Evolutionary conservation across 2,888 invertebrate species (phyloP).

Genomic region (Microctonus hyperodae): DNA sequence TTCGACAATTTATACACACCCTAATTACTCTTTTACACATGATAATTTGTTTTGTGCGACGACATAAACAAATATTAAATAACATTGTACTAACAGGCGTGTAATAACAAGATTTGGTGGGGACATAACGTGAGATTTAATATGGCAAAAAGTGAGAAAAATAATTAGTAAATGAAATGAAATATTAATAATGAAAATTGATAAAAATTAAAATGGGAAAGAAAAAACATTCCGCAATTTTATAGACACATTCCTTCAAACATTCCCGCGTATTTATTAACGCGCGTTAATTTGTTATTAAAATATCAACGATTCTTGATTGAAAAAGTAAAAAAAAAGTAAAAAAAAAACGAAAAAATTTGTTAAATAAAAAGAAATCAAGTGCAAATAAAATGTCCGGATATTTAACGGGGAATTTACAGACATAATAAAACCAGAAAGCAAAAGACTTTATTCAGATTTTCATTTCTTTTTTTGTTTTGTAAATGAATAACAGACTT

Average conservation of each 20-base stretch:
- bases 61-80: background rate
- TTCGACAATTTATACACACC: constrained; percentile 12
- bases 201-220: background rate
- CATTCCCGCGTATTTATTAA: constrained; percentile 5
- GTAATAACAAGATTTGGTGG: too few relatives aligned
- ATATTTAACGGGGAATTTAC: background rate
- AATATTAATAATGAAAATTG: background rate
- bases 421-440: constrained; percentile 8
- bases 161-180: background rate
- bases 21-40: background rate
- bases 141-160: background rate
- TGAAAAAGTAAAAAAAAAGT: background rate
- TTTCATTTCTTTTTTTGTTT: background rate
- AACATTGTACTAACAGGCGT: too few relatives aligned
- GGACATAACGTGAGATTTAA: background rate
- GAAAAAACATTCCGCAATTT: constrained; percentile 16
- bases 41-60: constrained; percentile 4
- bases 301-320: background rate
- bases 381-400: constrained; percentile 4
- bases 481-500: constrained; percentile 1
- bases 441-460: constrained; percentile 7
- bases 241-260: constrained; percentile 15
- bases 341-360: constrained; percentile 1
- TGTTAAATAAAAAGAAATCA: background rate
- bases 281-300: background rate